Conservation (phyloP, 2,888 invertebrate genomes). For the Xestia rhomboidea region DNA sequence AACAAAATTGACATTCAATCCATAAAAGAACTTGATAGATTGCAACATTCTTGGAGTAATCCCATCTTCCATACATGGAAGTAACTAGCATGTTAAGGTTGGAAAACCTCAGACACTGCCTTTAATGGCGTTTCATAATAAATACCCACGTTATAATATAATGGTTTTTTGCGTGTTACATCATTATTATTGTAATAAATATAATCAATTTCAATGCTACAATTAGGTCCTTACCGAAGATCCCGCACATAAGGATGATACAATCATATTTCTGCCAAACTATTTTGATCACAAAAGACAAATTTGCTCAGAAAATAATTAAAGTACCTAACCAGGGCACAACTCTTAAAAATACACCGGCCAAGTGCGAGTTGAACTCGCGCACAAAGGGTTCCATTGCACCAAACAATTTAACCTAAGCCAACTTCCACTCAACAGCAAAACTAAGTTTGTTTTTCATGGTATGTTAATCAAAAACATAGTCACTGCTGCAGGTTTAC, state of each 20-base stretch:
- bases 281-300: neutral
- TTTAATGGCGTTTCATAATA: slow-evolving; percentile 23
- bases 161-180: slow-evolving; percentile 23
- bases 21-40: slow-evolving; percentile 45
- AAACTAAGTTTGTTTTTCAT: neutral
- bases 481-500: neutral
- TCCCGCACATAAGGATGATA: neutral
- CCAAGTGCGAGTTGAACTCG: too few species aligned
- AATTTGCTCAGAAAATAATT: too few species aligned
- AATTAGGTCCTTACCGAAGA: neutral
- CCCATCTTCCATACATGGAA: slow-evolving; percentile 34
- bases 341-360: too few species aligned
- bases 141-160: neutral
- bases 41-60: slow-evolving; percentile 43
- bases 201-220: slow-evolving; percentile 4
- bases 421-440: neutral
- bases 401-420: too few species aligned
- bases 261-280: neutral
- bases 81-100: slow-evolving; percentile 19
- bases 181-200: slow-evolving; percentile 25
- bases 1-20: slow-evolving; percentile 44
- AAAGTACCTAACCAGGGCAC: too few species aligned
- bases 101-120: slow-evolving; percentile 24
- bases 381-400: too few species aligned
- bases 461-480: neutral